Conservation (phyloP, 64 coral and sea anemone genomes). For the Anthopleura sola region DNA sequence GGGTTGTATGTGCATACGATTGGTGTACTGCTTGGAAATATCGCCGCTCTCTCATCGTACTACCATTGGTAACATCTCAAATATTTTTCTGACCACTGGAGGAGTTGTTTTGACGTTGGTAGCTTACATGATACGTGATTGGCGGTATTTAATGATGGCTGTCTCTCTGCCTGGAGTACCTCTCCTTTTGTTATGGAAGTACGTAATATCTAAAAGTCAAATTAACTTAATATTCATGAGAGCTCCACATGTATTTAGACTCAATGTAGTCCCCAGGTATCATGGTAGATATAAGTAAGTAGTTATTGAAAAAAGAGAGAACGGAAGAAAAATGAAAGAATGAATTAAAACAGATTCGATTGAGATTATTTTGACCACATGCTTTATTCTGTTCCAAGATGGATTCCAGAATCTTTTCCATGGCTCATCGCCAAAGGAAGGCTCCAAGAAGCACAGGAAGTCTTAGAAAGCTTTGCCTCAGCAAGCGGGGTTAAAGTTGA, state of each 20-base stretch:
- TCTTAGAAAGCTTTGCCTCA: too few species aligned
- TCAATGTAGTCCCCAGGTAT: too few species aligned
- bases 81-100: constrained; percentile 26
- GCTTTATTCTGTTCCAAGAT: neutral
- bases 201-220: too few species aligned
- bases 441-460: too few species aligned
- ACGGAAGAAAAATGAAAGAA: too few species aligned
- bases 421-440: constrained; percentile 54
- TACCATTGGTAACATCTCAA: constrained; percentile 22
- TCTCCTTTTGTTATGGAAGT: constrained; percentile 33
- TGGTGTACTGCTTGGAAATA: constrained; percentile 56
- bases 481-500: too few species aligned
- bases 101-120: constrained; percentile 14
- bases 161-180: constrained; percentile 17
- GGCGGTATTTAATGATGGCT: constrained; percentile 30
- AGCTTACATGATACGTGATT: constrained; percentile 42
- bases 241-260: too few species aligned
- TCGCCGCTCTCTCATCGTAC: constrained; percentile 17
- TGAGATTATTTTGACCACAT: too few species aligned
- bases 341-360: too few species aligned
- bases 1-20: constrained; percentile 28
- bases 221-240: too few species aligned
- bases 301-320: too few species aligned
- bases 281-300: too few species aligned
- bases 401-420: constrained; percentile 42